Base-by-base conservation (phyloP, 2,888 invertebrate genomes). In the Congeria kusceri region DNA sequence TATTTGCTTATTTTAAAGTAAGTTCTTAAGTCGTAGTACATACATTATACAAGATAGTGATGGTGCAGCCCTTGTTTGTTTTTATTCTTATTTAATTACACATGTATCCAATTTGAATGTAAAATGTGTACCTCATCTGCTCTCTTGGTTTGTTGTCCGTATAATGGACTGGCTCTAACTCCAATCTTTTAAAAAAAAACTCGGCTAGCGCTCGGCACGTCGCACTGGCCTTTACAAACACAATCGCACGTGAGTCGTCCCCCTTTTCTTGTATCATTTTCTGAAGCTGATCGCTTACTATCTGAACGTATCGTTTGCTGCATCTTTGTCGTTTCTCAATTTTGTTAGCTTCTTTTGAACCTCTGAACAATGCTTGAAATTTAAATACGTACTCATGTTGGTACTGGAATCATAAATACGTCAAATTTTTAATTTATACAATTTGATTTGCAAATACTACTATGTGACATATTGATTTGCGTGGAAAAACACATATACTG, bases 141-240 rank as follows among this genome's bases (percentile, higher is more conserved):
- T 15, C 56, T 70, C 28, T 70, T 56, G 18, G 46, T 53, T 28
- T 76, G 78, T 53, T 82, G 75, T 20, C 82, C 82, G 46, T 76
- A 78, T 27, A 82, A 44, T 13, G 72, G 63, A 46, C 58, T 58
- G 18, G 67, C 59, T 44, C 23, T 56, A 18, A 70, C 29, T 28
- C 65, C 68, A 18, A 32, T 32, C 2, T 25, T 20, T 11, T 46
- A n/a, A n/a, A 82, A 61, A 89, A 66, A 79, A 85, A 89, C 18
- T 65, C 61, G 15, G 85, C 74, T 20, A 89, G 66, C n/a, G 87
- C 81, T 9, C 69, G 67, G 44, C 88, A 87, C 0, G 88, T 86
- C 7, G 88, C 88, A 23, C 89, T 72, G 3, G 86, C 84, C 53
- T 86, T 82, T 7, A 89, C 88, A 80, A 88, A 88, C 29, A 88